Conservation (phyloP, 53 echinoderm and acorn worm species). For the Henricia sp. region DNA sequence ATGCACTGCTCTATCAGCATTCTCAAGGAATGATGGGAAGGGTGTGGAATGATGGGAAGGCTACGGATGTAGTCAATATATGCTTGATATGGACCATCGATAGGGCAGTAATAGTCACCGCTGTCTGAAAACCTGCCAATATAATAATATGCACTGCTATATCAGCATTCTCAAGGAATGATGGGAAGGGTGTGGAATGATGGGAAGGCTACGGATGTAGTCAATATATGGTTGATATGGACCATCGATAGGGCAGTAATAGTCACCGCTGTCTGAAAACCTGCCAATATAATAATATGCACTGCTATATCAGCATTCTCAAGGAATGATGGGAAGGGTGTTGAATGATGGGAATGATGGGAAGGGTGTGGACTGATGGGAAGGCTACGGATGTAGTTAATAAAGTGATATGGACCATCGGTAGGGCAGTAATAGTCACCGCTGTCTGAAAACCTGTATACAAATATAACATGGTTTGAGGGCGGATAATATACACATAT, state of each 20-base stretch:
- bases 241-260: slow-evolving; percentile 84
- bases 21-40: slow-evolving; percentile 96
- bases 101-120: slow-evolving; percentile 88
- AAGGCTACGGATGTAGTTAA: too few relatives aligned
- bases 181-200: slow-evolving; percentile 96
- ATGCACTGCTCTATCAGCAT: too few relatives aligned
- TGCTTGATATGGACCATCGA: slow-evolving; percentile 78
- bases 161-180: slow-evolving; percentile 99
- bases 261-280: slow-evolving; percentile 94
- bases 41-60: slow-evolving; percentile 94
- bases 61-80: slow-evolving; percentile 90
- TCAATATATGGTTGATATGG: slow-evolving; percentile 86
- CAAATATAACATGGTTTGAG: too few relatives aligned
- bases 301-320: too few relatives aligned
- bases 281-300: slow-evolving; percentile 63
- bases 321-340: neutral
- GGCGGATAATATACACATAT: too few relatives aligned
- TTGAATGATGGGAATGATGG: too few relatives aligned
- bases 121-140: slow-evolving; percentile 91
- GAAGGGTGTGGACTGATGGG: too few relatives aligned
- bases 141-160: slow-evolving; percentile 92
- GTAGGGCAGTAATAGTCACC: too few relatives aligned
- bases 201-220: slow-evolving; percentile 87
- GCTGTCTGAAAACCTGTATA: too few relatives aligned
- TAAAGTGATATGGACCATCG: too few relatives aligned